These are phyloP conservation scores for Megaceryle maxima DNA, from an alignment of 2,113 vertebrate genomes.

Conservation along the genomic window DNA sequence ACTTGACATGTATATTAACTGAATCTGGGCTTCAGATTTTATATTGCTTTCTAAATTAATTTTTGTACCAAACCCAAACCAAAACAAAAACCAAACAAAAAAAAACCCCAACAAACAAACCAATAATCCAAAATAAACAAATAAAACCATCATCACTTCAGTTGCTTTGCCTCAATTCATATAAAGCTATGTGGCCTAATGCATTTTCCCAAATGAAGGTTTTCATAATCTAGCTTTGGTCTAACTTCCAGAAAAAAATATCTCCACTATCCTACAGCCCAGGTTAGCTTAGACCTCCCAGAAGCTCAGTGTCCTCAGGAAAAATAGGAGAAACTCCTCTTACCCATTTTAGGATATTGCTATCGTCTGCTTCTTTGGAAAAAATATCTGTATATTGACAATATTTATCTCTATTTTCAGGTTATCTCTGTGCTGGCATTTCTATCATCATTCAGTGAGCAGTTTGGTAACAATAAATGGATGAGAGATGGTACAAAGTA, in stretches of 20 bases:
- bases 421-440: neutral
- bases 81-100: neutral
- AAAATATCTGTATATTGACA: neutral
- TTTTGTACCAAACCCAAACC: neutral
- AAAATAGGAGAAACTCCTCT: neutral
- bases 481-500: neutral
- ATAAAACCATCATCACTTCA: neutral
- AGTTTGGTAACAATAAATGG: slow-evolving; percentile 21
- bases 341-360: neutral
- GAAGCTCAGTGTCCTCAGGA: neutral
- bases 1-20: neutral
- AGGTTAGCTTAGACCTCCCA: neutral
- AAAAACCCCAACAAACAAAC: neutral
- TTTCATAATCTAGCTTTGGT: neutral
- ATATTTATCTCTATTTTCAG: slow-evolving; percentile 12
- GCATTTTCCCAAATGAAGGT: neutral
- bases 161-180: neutral
- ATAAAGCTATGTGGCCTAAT: neutral
- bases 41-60: neutral
- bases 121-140: neutral
- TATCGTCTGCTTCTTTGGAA: neutral
- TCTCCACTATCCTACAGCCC: neutral
- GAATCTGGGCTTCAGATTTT: neutral
- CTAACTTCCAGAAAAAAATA: neutral
- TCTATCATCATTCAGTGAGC: neutral